Conservation (phyloP, 2,113 vertebrate genomes). For the Coptodon rendalli region DNA sequence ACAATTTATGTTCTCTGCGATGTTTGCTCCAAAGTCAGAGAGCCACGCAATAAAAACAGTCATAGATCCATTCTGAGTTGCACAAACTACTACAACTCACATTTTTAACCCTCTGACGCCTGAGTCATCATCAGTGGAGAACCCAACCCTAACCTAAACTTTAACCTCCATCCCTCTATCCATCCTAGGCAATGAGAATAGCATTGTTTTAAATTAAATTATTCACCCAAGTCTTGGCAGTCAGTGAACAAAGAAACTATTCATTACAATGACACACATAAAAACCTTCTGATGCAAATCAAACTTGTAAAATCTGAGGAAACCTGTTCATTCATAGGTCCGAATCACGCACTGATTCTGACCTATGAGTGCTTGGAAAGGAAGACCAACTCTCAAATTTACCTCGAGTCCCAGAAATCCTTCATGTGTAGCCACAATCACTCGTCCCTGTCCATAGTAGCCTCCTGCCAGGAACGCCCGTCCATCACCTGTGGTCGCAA, state of each 20-base stretch:
- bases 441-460: constrained; percentile 70
- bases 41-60: neutral
- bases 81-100: neutral
- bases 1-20: neutral
- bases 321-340: neutral
- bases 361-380: neutral
- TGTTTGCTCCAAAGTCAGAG: neutral
- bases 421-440: constrained; percentile 72
- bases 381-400: neutral
- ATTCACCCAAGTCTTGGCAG: neutral
- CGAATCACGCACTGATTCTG: accelerated
- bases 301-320: neutral
- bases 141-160: neutral
- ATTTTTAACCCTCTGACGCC: too few relatives aligned
- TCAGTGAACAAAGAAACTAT: neutral
- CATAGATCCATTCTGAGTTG: neutral
- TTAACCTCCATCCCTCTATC: neutral
- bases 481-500: constrained; percentile 26
- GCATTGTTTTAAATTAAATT: neutral
- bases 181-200: neutral
- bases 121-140: too few relatives aligned
- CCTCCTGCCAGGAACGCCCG: constrained; percentile 66
- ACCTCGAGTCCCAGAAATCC: constrained; percentile 37
- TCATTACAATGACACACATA: neutral
- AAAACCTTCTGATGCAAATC: neutral